phyloP scores from a whole-genome alignment of 2,888 invertebrate species.

The Patella caerulea region DNA sequence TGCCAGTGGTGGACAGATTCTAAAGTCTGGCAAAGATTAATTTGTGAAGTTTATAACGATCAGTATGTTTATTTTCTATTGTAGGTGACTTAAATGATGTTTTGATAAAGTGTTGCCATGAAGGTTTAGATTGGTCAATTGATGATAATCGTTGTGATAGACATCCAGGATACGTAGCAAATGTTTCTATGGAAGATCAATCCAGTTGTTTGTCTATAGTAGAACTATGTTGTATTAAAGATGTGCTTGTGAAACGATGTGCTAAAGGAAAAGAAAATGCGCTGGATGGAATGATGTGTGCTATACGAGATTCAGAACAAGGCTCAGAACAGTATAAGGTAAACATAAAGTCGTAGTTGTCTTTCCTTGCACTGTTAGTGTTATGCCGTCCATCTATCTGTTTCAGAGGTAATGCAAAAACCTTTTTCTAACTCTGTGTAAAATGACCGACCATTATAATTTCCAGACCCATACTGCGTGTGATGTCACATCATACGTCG shows the following conservation, averaged over 20 bases:
- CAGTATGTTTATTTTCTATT: conserved; percentile 18
- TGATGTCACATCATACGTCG: too few species aligned
- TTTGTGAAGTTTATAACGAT: too few species aligned
- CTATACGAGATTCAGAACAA: conserved; percentile 49
- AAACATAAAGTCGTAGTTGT: conserved; percentile 12
- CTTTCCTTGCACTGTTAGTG: too few species aligned
- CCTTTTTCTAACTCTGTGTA: too few species aligned
- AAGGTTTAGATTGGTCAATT: conserved; percentile 59
- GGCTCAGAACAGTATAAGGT: conserved; percentile 62
- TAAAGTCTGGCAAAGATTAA: too few species aligned
- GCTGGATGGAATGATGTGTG: conserved; percentile 44
- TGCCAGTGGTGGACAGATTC: too few species aligned
- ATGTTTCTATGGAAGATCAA: conserved; percentile 43
- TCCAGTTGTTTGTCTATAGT: conserved; percentile 48
- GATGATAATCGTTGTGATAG: conserved; percentile 51
- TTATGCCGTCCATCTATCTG: too few species aligned
- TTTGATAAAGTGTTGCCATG: conserved; percentile 57
- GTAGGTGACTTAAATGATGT: conserved; percentile 45
- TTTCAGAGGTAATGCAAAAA: too few species aligned
- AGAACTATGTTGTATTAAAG: conserved; percentile 65
- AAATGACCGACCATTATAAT: too few species aligned
- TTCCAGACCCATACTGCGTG: too few species aligned
- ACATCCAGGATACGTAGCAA: conserved; percentile 45
- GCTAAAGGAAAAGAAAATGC: conserved; percentile 54
- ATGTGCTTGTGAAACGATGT: conserved; percentile 61